Conservation (phyloP, 1,140 invertebrate genomes). For the Zaprionus kolodkinae region DNA sequence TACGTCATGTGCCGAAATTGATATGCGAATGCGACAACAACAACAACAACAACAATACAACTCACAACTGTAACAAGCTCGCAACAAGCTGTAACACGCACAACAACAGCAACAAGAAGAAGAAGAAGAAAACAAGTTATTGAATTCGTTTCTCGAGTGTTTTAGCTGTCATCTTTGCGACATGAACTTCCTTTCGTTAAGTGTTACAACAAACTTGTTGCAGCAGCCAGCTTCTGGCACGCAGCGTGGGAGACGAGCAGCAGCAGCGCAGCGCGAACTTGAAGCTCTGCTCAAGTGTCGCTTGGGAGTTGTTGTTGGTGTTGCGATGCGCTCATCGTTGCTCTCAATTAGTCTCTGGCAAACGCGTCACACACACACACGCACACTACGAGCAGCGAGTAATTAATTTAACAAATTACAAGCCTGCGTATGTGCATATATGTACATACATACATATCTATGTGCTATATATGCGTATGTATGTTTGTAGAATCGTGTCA, state of each 20-base stretch:
- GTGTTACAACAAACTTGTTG: constrained; percentile 35
- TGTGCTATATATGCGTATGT: not conserved
- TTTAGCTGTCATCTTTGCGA: constrained; percentile 35
- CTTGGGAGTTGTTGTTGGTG: constrained; percentile 10
- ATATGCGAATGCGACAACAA: constrained; percentile 67
- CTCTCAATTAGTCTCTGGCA: constrained; percentile 73
- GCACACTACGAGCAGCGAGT: constrained; percentile 40
- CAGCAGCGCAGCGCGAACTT: constrained; percentile 21
- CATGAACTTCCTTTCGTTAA: constrained; percentile 36
- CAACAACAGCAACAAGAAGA: constrained; percentile 17
- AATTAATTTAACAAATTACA: constrained; percentile 80
- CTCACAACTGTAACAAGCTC: constrained; percentile 56
- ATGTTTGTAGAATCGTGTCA: constrained; percentile 24
- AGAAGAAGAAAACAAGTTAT: constrained; percentile 37
- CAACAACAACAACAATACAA: constrained; percentile 40
- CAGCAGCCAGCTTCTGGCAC: constrained; percentile 18
- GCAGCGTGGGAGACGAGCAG: constrained; percentile 4
- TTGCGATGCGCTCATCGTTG: constrained; percentile 68
- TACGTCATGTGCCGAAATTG: constrained; percentile 81
- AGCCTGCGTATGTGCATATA: constrained; percentile 11
- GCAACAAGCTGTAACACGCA: constrained; percentile 58
- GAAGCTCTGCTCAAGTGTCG: constrained; percentile 16
- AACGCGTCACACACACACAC: constrained; percentile 48
- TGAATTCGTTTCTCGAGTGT: constrained; percentile 24
- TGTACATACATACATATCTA: not conserved